Evolutionary conservation across 2,888 invertebrate species (phyloP).

Genomic region (Pegoplata infirma): DNA sequence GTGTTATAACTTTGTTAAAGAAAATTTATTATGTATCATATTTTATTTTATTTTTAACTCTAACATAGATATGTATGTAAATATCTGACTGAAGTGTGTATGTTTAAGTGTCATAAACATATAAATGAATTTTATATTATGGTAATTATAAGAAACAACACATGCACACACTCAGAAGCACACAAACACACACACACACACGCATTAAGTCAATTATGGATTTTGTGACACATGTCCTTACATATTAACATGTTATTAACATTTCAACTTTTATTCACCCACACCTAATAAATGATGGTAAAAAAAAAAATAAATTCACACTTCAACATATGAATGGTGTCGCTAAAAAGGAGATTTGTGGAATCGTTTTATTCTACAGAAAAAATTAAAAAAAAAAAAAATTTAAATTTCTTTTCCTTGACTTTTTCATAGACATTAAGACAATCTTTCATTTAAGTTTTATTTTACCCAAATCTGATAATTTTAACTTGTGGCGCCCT

Average conservation of each 20-base stretch:
- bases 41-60: background rate
- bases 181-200: background rate
- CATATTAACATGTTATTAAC: constrained; percentile 31
- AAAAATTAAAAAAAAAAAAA: too few relatives aligned
- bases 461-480: too few relatives aligned
- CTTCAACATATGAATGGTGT: too few relatives aligned
- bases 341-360: too few relatives aligned
- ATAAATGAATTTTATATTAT: constrained; percentile 9
- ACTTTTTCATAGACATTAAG: too few relatives aligned
- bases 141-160: constrained; percentile 9
- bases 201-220: background rate
- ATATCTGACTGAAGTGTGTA: background rate
- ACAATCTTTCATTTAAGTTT: too few relatives aligned
- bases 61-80: background rate
- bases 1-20: constrained; percentile 10
- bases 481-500: too few relatives aligned
- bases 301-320: too few relatives aligned
- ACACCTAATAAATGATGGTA: too few relatives aligned
- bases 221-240: constrained; percentile 10
- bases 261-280: constrained; percentile 23
- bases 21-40: constrained; percentile 25
- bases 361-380: too few relatives aligned
- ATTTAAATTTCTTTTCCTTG: too few relatives aligned
- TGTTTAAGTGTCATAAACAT: background rate
- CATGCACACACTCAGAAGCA: background rate